Percentiles rank a stretch among this genome's conserved stretches.
phyloP scores from a whole-genome alignment of 1,140 invertebrate species.

The Eriosoma lanigerum region DNA sequence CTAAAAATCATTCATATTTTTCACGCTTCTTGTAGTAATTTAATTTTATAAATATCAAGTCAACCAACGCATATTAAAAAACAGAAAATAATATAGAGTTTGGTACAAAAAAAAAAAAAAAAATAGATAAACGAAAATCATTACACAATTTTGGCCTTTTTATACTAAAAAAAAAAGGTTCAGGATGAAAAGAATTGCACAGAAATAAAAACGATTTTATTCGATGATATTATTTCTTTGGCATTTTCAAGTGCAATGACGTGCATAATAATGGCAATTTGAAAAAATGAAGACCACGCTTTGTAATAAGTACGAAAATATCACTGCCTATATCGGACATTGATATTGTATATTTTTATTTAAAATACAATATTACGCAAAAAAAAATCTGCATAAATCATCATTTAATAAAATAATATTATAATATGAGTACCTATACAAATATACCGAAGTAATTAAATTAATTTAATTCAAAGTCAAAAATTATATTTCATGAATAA shows the following conservation, averaged over 20 bases:
- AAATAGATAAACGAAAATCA: constrained; percentile 10
- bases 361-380: background rate
- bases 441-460: no score
- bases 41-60: no score
- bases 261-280: constrained; percentile 7
- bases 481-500: no score
- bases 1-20: no score
- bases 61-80: no score
- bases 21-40: no score
- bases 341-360: background rate
- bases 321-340: background rate
- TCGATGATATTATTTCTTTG: background rate
- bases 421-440: no score
- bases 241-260: background rate
- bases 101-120: background rate
- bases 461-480: no score
- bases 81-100: background rate
- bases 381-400: background rate
- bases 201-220: constrained; percentile 20
- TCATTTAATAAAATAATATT: background rate
- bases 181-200: background rate
- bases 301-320: background rate
- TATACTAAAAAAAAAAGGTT: background rate
- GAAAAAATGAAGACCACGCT: background rate
- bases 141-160: constrained; percentile 4